Percentiles rank a stretch among this genome's conserved stretches.
These are phyloP conservation scores for Achroia grisella DNA, from an alignment of 1,140 invertebrate genomes.

Conservation along the genomic window DNA sequence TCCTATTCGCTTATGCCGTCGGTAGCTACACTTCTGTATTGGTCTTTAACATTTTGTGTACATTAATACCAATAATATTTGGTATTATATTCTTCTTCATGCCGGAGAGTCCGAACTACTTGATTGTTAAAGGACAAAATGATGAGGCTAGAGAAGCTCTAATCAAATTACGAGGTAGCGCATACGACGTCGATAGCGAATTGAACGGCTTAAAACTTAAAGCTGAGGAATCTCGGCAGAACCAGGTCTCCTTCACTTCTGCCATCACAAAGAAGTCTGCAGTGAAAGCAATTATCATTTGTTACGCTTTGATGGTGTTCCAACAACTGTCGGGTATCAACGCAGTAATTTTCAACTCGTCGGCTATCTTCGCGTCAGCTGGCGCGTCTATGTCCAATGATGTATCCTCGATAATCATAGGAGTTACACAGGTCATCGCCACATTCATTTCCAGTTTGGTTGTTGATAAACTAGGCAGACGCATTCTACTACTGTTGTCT, in stretches of 20 bases:
- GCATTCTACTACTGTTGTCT: slow-evolving; percentile 80
- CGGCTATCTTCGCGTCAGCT: slow-evolving; percentile 81
- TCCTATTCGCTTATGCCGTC: slow-evolving; percentile 80
- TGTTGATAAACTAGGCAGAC: slow-evolving; percentile 85
- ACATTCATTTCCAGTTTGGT: slow-evolving; percentile 81
- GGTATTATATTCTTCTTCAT: slow-evolving; percentile 81
- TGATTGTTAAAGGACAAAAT: slow-evolving; percentile 75
- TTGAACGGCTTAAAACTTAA: slow-evolving; percentile 76
- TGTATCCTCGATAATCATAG: slow-evolving; percentile 82
- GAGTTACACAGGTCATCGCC: slow-evolving; percentile 83
- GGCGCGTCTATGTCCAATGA: slow-evolving; percentile 73
- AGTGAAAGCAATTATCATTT: slow-evolving; percentile 81
- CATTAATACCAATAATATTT: slow-evolving; percentile 79
- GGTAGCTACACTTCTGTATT: slow-evolving; percentile 77
- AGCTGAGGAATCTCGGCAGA: slow-evolving; percentile 72
- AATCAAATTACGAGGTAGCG: slow-evolving; percentile 77
- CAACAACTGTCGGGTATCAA: slow-evolving; percentile 92
- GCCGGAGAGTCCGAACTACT: slow-evolving; percentile 83
- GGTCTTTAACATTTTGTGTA: slow-evolving; percentile 79
- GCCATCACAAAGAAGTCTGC: slow-evolving; percentile 76
- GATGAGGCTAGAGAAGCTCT: slow-evolving; percentile 78
- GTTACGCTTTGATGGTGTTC: slow-evolving; percentile 86
- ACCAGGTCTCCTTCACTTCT: slow-evolving; percentile 69
- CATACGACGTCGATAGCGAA: slow-evolving; percentile 78
- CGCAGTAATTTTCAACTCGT: slow-evolving; percentile 88